Base-by-base conservation (phyloP, 2,888 invertebrate species). In the Ametastegia equiseti region DNA sequence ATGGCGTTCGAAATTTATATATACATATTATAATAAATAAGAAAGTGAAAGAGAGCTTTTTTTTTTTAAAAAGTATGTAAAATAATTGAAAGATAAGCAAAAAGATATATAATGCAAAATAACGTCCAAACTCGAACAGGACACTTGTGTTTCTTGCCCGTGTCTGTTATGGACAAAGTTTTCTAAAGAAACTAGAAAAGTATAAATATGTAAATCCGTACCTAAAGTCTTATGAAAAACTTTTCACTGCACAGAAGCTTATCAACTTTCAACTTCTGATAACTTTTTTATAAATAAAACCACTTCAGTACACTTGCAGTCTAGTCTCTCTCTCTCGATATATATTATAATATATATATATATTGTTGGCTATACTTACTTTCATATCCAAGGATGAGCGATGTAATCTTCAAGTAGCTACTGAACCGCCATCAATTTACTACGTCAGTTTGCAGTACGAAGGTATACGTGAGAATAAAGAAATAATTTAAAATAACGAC, bases 231-330 rank as follows among this genome's bases (percentile, higher is more conserved):
- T 36, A 75, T 75, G 54, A 54, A 75, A 75, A 75, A 54, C 33
- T 75, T 54, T 75, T 11, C 33, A 54, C 6, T n/a, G 75, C 13
- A 54, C n/a, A 54, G 36, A 75, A 75, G 75, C 75, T 75, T 75
- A 75, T 75, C 75, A 75, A 75, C 75, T 75, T 75, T 33, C 30
- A 71, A 71, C 71, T 71, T 71, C 71, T 71, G 71, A 71, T 71
- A 71, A 71, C 47, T 71, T 47, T n/a, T 30, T 45, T 27, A 47
- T 71, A 47, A 71, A 71, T 71, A 71, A 71, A 71, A 47, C 47
- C 27, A 47, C 45, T 47, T 45, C 71, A 30, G 42, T 45, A n/a
- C 47, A 30, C 15, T 60, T n/a, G n/a, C n/a, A n/a, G 15, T 60
- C 47, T 30, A 6, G 2, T 9, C 47, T 71, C n/a, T 36, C 7